These are phyloP conservation scores for Anas georgica DNA, from an alignment of 2,797 vertebrate genomes.

Conservation along the genomic window DNA sequence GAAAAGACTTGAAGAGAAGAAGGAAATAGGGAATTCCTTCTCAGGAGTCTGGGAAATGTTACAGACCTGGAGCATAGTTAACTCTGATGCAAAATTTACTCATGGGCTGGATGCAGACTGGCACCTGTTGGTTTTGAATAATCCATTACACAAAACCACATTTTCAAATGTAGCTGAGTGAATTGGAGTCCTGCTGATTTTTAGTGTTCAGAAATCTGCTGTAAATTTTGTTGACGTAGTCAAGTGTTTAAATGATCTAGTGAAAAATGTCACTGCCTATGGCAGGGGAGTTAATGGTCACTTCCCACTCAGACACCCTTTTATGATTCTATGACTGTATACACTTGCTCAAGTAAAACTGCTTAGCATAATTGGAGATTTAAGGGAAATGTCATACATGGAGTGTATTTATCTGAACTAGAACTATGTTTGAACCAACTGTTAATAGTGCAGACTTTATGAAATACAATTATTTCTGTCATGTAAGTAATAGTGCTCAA, in stretches of 20 bases:
- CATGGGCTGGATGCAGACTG: fast-evolving
- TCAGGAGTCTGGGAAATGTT: not conserved
- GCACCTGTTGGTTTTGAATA: not conserved
- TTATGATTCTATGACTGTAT: not conserved
- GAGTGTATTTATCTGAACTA: not conserved
- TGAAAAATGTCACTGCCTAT: not conserved
- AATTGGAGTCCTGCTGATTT: not conserved
- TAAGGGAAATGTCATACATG: not conserved
- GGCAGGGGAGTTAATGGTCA: not conserved
- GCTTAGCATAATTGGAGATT: not conserved
- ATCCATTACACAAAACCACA: not conserved
- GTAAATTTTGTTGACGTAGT: not conserved
- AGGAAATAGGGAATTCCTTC: not conserved
- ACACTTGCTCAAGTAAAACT: not conserved
- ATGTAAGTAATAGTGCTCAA: fast-evolving
- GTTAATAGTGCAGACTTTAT: not conserved
- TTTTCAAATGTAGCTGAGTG: not conserved
- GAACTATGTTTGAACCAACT: not conserved
- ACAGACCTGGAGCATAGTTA: not conserved
- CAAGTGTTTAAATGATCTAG: not conserved
- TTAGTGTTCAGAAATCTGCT: not conserved
- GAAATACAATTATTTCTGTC: not conserved
- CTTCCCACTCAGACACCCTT: not conserved
- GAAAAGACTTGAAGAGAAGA: not conserved
- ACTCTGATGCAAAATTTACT: not conserved